Conservation (phyloP, 2,888 invertebrate genomes). For the Melieria omissa region DNA sequence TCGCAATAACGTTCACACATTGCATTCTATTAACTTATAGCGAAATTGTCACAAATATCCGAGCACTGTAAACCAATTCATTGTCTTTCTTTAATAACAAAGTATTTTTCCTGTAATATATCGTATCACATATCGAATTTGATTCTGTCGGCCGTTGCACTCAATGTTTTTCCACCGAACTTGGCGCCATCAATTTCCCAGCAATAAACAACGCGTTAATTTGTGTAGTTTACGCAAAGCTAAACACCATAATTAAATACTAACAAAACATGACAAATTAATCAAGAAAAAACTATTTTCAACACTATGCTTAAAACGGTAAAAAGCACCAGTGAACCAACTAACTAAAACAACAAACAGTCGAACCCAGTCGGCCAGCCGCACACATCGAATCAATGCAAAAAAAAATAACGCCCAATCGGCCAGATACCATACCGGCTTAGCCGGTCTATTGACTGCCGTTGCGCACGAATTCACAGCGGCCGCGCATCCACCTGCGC, state of each 20-base stretch:
- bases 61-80: too few relatives aligned
- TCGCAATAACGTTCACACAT: too few relatives aligned
- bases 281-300: too few relatives aligned
- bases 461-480: background rate
- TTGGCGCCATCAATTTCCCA: conserved; percentile 11
- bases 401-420: background rate
- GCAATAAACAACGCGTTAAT: too few relatives aligned
- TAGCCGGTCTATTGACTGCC: conserved; percentile 15
- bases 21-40: too few relatives aligned
- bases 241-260: too few relatives aligned
- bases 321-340: background rate
- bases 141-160: conserved; percentile 8
- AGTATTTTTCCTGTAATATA: conserved; percentile 15
- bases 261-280: too few relatives aligned
- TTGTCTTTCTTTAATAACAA: too few relatives aligned
- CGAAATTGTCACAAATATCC: too few relatives aligned
- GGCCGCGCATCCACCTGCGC: too few relatives aligned
- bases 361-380: background rate
- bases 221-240: too few relatives aligned
- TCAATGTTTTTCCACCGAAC: conserved; percentile 13
- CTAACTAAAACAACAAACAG: background rate
- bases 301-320: background rate
- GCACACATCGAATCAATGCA: background rate
- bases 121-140: background rate
- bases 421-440: conserved; percentile 2